Evolutionary conservation across 2,113 vertebrate genomes (phyloP), one percentile per base, ranked within the genome.

Genomic region (Eidolon helvum): DNA sequence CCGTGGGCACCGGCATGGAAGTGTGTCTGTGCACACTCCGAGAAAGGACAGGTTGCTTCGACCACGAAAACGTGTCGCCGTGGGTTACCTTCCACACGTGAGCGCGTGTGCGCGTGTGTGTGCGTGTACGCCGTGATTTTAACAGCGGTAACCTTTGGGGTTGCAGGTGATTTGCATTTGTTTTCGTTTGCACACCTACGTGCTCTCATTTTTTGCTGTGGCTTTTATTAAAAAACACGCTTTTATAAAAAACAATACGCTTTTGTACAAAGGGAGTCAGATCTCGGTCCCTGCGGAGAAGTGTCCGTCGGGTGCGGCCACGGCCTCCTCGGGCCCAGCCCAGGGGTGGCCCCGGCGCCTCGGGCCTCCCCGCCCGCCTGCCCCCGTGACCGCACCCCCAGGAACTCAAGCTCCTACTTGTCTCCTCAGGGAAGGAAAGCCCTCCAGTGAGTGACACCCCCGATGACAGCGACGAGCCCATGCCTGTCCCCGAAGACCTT

Each of bases 401-500:
- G 2, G 45, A 28, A 66, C 94, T 96, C 88, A 96, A 10, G 26
- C 77, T 26, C 7, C 24, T 91, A 72, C 80, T 79, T 98, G 89
- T 97, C 93, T 98, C 97, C 72, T 12, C 97, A 99, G 99, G 99
- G 97, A 99, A 99, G 96, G 99, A 99, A 97, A 99, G 99, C 95
- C 99, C 99, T 93, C 98, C 99, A 21, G 95, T 98, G 91, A 99
- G 99, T 45, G 99, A 99, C 63, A 98, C 98, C 0, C 98, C 99
- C 5, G 99, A 99, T 89, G 99, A 99, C 72, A 95, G 98, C 11
- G 99, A 99, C 65, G 99, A 99, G 87, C 99, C 99, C 95, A 99
- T 99, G 99, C 99, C 99, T n/a, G 98, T 99, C 96, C 99, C 99
- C 0, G 99, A 99, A 97, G 99, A 99, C 98, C 99, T 99, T 96